These are phyloP conservation scores for Lycopodina hypogea DNA, from an alignment of 37 sponge, comb jelly and placozoan species.

Conservation along the genomic window DNA sequence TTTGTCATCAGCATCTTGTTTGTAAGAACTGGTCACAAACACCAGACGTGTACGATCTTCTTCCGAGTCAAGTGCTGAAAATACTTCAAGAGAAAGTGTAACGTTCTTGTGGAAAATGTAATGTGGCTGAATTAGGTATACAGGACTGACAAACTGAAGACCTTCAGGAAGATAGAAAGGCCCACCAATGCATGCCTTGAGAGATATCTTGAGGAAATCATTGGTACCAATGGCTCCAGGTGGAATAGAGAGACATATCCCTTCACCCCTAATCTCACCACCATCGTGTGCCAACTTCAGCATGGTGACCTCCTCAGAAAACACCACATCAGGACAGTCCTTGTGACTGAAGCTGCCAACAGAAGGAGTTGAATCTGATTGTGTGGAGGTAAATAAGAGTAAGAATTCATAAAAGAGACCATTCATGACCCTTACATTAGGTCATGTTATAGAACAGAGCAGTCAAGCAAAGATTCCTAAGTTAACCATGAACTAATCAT, in stretches of 20 bases:
- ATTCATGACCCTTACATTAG: no score
- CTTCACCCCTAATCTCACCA: neutral
- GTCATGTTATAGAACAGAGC: no score
- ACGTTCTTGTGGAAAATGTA: constrained; percentile 10
- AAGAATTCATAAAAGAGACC: no score
- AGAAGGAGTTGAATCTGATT: no score
- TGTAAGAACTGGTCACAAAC: constrained; percentile 13
- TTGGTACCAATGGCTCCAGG: neutral
- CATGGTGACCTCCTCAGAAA: neutral
- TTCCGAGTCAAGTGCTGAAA: neutral
- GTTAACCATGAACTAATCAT: no score
- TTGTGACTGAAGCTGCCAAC: no score
- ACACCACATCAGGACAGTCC: constrained; percentile 10
- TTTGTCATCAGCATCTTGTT: neutral
- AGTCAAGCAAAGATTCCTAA: no score
- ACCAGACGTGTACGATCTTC: constrained; percentile 4
- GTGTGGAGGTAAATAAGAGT: no score
- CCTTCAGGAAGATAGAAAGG: constrained; percentile 17
- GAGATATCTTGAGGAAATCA: neutral
- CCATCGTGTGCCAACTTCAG: neutral
- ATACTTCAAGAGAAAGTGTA: neutral
- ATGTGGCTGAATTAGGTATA: constrained; percentile 2
- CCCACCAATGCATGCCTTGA: constrained; percentile 11
- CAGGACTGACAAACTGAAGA: constrained; percentile 15
- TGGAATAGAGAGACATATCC: neutral